Base-by-base conservation (phyloP, 2,797 vertebrate species). In the Masticophis lateralis region DNA sequence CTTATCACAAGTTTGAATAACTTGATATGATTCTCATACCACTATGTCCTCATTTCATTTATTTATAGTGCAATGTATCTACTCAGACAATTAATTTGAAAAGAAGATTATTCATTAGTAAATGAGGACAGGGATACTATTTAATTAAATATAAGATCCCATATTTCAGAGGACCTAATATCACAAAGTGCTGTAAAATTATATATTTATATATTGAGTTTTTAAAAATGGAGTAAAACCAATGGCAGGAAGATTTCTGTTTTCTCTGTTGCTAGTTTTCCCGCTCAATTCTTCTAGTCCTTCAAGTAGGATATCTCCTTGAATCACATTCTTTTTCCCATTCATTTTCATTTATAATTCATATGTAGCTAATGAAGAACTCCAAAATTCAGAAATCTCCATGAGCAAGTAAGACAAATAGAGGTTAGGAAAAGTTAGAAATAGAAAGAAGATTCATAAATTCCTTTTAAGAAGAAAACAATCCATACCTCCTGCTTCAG, bases 401-500 rank as follows among this genome's bases (percentile, higher is more conserved):
- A 1, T 74, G 55, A 91, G 0, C 0, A 43, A 87, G 59, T 60
- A 90, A 83, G 0, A 27, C 3, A 91, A 92, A 22, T 12, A 93
- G 92, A 90, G 83, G 1, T 56, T 3, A 87, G 92, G 25, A 86
- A 88, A 13, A 91, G 37, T 14, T 37, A 87, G 61, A 91, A 93
- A 0, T 10, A 91, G 18, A 69, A 90, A 89, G 91, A 94, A 93
- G 27, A 60, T 59, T 32, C 11, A 11, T 32, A n/a, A 6, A 11
- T 53, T 69, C 90, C 18, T 20, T 56, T 89, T 57, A 89, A 57
- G 18, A 61, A 4, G 93, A 91, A 90, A 93, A 0, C 20, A 13
- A 28, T 69, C 12, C 51, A 10, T 99, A 99, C 99, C 99, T 98
- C 98, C 98, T 83, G 98, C 98, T 98, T 99, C 99, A 59, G 98